Evolutionary conservation across 2,888 invertebrate genomes (phyloP).

Genomic region (Galerucella pusilla): DNA sequence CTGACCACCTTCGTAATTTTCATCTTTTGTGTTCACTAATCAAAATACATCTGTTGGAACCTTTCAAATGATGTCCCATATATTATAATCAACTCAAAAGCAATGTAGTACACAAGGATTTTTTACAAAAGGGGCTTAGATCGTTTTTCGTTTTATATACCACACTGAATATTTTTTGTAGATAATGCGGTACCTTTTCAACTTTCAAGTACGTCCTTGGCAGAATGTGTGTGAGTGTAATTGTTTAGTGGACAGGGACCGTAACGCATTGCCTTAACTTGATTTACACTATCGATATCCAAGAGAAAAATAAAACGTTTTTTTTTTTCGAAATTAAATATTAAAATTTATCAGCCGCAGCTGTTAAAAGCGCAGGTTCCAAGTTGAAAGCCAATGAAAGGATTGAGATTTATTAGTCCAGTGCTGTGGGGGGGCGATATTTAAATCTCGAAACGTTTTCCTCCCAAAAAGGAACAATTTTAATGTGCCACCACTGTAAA

Average conservation of each 20-base stretch:
- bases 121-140: neutral
- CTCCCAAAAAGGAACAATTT: neutral
- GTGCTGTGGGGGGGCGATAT: conserved; percentile 15
- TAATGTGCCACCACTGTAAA: neutral
- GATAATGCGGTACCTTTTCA: neutral
- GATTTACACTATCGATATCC: conserved; percentile 44
- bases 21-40: conserved; percentile 24
- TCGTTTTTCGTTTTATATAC: neutral
- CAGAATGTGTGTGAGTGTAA: neutral
- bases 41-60: conserved; percentile 26
- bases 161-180: neutral
- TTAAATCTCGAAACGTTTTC: conserved; percentile 6
- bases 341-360: conserved; percentile 45
- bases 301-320: conserved; percentile 39
- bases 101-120: conserved; percentile 1
- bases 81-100: conserved; percentile 55
- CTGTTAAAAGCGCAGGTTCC: conserved; percentile 40
- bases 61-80: conserved; percentile 58
- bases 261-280: conserved; percentile 25
- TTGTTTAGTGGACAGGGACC: conserved; percentile 16
- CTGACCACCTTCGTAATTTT: conserved; percentile 27
- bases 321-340: conserved; percentile 42
- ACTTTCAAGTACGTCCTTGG: neutral
- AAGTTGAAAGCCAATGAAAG: conserved; percentile 26
- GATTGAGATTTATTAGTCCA: conserved; percentile 29